Percentiles rank a stretch among this genome's conserved stretches.
phyloP scores from a whole-genome alignment of 1,140 invertebrate genomes.

The Heliconius hewitsoni region DNA sequence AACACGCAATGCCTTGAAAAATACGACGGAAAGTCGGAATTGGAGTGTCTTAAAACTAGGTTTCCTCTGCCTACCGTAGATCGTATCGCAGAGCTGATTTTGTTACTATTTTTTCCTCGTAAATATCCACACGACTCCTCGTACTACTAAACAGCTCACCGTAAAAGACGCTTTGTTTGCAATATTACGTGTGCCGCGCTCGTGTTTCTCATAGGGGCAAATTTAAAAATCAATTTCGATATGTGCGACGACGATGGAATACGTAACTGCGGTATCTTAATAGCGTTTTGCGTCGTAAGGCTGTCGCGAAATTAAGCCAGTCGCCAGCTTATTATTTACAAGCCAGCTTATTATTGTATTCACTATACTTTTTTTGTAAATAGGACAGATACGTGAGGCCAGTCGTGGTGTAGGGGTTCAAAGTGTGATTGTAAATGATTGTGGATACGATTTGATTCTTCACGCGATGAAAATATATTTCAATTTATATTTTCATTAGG shows the following conservation, averaged over 20 bases:
- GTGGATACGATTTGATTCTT: too few species aligned
- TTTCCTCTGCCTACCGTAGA: too few species aligned
- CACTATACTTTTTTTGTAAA: not conserved
- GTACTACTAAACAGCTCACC: conserved; percentile 7
- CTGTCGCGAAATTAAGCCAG: not conserved
- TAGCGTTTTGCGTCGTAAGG: conserved; percentile 11
- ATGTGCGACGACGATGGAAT: conserved; percentile 15
- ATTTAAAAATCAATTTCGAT: conserved; percentile 21
- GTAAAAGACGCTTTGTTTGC: not conserved
- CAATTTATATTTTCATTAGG: too few species aligned
- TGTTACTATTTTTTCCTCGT: not conserved
- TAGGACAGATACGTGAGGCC: not conserved
- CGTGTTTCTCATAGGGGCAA: conserved; percentile 5
- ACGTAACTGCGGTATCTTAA: not conserved
- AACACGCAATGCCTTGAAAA: too few species aligned
- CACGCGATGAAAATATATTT: too few species aligned
- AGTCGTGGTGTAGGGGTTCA: too few species aligned
- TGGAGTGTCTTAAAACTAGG: too few species aligned
- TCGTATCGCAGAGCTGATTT: too few species aligned
- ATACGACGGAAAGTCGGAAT: too few species aligned
- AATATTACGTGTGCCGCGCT: not conserved
- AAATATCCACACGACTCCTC: conserved; percentile 11
- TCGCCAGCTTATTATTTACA: too few species aligned
- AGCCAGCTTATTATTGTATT: not conserved
- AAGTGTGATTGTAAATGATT: too few species aligned